Percentiles rank a stretch among this genome's conserved stretches.
These are phyloP conservation scores for Yoshiicerus persimilis DNA, from an alignment of 1,140 invertebrate species.

Conservation along the genomic window DNA sequence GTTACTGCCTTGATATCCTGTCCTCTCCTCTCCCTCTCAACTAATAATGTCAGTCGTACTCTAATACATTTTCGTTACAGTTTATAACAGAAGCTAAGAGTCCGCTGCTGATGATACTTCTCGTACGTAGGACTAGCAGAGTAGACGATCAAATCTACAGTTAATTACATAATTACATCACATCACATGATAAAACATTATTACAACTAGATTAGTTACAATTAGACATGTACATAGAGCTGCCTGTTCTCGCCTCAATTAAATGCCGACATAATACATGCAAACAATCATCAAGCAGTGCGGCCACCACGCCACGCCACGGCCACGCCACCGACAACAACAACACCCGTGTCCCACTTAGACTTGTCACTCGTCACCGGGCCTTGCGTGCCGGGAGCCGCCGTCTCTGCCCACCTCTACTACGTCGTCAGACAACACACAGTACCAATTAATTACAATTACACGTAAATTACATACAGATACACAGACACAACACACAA, in stretches of 20 bases:
- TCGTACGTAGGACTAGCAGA: background rate
- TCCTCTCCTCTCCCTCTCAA: background rate
- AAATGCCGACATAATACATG: background rate
- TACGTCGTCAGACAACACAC: too few relatives aligned
- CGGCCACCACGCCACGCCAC: background rate
- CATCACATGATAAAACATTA: background rate
- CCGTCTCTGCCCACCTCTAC: too few relatives aligned
- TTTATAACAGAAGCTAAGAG: background rate
- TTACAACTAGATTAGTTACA: background rate
- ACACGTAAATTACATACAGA: background rate
- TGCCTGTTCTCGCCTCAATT: background rate
- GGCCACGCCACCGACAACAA: too few relatives aligned
- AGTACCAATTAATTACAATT: background rate
- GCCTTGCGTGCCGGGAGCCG: too few relatives aligned
- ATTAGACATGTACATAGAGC: background rate
- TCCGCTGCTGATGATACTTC: background rate
- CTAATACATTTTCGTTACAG: background rate
- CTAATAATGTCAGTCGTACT: background rate
- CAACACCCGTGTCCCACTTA: too few relatives aligned
- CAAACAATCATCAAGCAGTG: background rate
- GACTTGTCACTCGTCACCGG: too few relatives aligned
- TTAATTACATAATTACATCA: background rate
- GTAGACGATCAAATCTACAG: background rate
- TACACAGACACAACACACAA: background rate
- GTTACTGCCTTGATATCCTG: background rate